Conservation (phyloP, 2,888 invertebrate genomes). For the Podotricha telesiphe region DNA sequence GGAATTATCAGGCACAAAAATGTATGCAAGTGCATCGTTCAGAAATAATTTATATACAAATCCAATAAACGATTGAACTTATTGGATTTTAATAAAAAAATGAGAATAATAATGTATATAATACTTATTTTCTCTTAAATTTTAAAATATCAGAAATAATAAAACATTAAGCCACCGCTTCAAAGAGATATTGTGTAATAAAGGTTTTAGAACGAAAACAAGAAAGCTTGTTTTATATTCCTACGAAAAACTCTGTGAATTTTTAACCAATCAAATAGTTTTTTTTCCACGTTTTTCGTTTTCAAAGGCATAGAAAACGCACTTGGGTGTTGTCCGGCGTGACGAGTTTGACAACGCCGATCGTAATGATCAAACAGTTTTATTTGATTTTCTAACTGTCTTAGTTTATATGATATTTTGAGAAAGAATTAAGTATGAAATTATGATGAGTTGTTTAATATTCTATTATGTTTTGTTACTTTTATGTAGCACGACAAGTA, state of each 20-base stretch:
- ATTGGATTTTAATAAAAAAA: conserved; percentile 7
- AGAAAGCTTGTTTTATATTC: conserved; percentile 6
- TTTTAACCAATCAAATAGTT: conserved; percentile 2
- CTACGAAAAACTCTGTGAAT: not conserved
- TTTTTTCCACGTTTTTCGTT: conserved; percentile 6
- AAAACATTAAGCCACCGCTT: not conserved
- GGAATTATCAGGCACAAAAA: not conserved
- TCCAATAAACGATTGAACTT: too few relatives aligned
- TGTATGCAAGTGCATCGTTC: too few relatives aligned
- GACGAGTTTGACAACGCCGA: conserved; percentile 66
- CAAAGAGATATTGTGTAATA: not conserved
- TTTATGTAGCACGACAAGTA: conserved; percentile 66
- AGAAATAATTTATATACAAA: too few relatives aligned
- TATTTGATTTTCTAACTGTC: conserved; percentile 62
- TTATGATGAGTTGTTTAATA: conserved; percentile 75
- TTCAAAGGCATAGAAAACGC: conserved; percentile 47
- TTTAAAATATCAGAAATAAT: not conserved
- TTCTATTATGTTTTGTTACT: conserved; percentile 76
- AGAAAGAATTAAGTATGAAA: conserved; percentile 64
- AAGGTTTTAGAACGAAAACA: conserved; percentile 18
- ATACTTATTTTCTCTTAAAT: not conserved
- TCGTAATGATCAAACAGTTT: conserved; percentile 79
- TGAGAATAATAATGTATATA: not conserved
- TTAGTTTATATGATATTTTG: conserved; percentile 45
- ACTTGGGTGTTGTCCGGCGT: conserved; percentile 77